phyloP scores from a whole-genome alignment of 2,888 invertebrate species.

The Oegoconia quadripuncta region DNA sequence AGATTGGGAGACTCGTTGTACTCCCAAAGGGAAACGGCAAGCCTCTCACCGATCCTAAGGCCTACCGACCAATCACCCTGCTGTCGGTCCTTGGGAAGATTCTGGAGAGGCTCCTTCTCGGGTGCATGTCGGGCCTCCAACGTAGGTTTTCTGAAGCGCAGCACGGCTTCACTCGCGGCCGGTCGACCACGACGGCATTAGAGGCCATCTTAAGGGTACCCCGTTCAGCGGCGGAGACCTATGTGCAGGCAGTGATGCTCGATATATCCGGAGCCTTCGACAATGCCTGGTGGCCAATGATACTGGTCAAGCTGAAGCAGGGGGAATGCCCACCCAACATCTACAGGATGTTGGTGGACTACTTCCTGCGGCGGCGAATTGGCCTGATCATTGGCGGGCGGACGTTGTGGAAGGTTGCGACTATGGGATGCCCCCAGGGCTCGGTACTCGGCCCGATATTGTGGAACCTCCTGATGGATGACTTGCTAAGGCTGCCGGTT shows the following conservation, averaged over 20 bases:
- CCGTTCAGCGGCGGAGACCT: too few relatives aligned
- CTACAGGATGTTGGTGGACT: neutral
- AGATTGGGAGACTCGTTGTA: conserved; percentile 12
- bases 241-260: too few relatives aligned
- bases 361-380: neutral
- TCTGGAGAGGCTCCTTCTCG: too few relatives aligned
- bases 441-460: conserved; percentile 13
- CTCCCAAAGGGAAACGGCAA: conserved; percentile 22
- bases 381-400: neutral
- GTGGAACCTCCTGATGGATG: conserved; percentile 10
- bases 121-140: too few relatives aligned
- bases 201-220: too few relatives aligned
- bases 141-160: too few relatives aligned
- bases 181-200: too few relatives aligned
- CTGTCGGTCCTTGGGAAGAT: too few relatives aligned
- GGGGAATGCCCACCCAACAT: too few relatives aligned
- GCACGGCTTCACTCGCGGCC: too few relatives aligned
- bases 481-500: neutral
- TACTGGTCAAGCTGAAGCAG: neutral
- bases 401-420: conserved; percentile 1
- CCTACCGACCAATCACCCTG: conserved; percentile 23
- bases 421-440: conserved; percentile 15
- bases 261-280: too few relatives aligned
- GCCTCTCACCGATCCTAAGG: conserved; percentile 17
- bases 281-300: neutral